Evolutionary conservation across 2,113 vertebrate genomes (phyloP).

Genomic region (Crotophaga sulcirostris): DNA sequence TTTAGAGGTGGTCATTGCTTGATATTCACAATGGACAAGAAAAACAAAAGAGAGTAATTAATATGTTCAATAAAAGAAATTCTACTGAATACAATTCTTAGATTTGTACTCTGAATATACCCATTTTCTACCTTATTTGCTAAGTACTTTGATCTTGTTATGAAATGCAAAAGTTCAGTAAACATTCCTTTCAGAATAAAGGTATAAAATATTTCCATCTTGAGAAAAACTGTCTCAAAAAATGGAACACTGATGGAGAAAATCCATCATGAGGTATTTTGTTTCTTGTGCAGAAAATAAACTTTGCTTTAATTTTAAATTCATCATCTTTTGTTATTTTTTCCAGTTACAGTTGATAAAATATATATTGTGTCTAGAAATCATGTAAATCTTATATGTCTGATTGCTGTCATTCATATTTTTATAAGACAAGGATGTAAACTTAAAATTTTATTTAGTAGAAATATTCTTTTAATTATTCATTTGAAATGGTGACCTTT

Average conservation of each 20-base stretch:
- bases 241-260: background rate
- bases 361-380: conserved; percentile 38
- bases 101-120: background rate
- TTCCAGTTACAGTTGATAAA: conserved; percentile 51
- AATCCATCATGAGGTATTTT: background rate
- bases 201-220: background rate
- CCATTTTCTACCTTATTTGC: background rate
- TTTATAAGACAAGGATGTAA: conserved; percentile 15
- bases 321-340: conserved; percentile 10
- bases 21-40: background rate
- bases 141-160: background rate
- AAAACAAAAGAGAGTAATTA: background rate
- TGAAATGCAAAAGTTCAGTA: background rate
- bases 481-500: conserved; percentile 60
- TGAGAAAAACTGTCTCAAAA: background rate
- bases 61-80: background rate
- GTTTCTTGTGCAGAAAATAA: background rate
- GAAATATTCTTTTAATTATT: conserved; percentile 53
- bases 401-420: conserved; percentile 50
- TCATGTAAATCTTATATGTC: conserved; percentile 34
- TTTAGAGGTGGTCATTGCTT: background rate
- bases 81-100: background rate
- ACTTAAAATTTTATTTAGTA: background rate
- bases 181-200: background rate
- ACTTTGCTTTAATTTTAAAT: conserved; percentile 37